Base-by-base conservation (phyloP, 2,113 vertebrate genomes). In the Nycticryphes semicollaris region DNA sequence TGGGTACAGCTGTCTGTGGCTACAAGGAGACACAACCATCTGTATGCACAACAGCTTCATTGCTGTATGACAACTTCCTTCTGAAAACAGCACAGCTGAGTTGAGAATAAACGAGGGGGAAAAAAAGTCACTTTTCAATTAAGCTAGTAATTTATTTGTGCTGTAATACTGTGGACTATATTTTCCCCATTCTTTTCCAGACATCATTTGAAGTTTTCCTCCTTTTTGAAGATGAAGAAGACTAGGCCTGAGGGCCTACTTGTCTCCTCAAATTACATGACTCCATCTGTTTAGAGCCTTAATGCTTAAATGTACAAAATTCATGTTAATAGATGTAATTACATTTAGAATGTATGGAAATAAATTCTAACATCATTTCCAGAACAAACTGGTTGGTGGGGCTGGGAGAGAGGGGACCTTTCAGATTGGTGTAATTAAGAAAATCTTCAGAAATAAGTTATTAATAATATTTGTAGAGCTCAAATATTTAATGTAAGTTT, bases 81-180 rank as follows among this genome's bases (percentile, higher is more conserved):
- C 81, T 41, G 22, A 97, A 95, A 92, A 22, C 12, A 93, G 43
- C 21, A 57, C 62, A 92, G 68, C 76, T 95, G 93, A 97, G 51
- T 53, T 76, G 59, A 22, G 28, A 95, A 20, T 57, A 95, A 96
- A 89, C 4, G 35, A 16, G 47, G 10, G 72, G 25, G 37, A 19
- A 18, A 60, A 73, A 74, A 75, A 77, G 45, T 63, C 33, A 66
- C 24, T 96, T 97, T 93, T 94, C 73, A 97, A 87, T 68, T 88
- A 89, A 10, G 3, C 35, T 78, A 76, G 68, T 84, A 64, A 90
- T 97, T 94, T 75, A 97, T 94, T 96, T 88, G 21, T 94, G 12
- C 23, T 89, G 24, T 47, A 87, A 59, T 51, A 47, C 11, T 57
- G 35, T 39, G 64, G 43, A 43, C 39, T 80, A 48, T 84, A 11